Conservation (phyloP, 2,113 vertebrate species). For the Dendropsophus ebraccatus region DNA sequence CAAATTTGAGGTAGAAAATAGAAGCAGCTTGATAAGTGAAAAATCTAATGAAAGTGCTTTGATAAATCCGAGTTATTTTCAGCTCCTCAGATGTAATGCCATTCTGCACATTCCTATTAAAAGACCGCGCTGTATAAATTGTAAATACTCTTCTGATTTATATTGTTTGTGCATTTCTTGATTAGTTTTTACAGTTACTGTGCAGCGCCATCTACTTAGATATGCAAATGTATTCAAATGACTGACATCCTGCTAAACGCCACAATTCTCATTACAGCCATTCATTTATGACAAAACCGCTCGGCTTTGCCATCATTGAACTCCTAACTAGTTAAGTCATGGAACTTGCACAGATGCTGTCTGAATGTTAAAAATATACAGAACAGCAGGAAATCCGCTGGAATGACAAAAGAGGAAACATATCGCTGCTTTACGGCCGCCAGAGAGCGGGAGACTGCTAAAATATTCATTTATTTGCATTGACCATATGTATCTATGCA, state of each 20-base stretch:
- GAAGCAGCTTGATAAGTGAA: constrained; percentile 25
- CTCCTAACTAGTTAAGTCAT: constrained; percentile 46
- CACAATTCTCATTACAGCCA: constrained; percentile 57
- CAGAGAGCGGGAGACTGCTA: constrained; percentile 8
- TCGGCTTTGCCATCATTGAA: constrained; percentile 49
- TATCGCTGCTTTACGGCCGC: constrained; percentile 25
- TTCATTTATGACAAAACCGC: constrained; percentile 58
- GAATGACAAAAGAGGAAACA: constrained; percentile 39
- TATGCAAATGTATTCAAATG: constrained; percentile 59
- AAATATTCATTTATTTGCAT: constrained; percentile 39
- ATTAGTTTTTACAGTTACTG: constrained; percentile 56
- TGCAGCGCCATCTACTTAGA: constrained; percentile 38
- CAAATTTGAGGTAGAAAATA: constrained; percentile 33
- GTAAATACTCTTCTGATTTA: constrained; percentile 51
- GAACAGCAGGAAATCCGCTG: constrained; percentile 31
- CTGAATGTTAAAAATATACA: constrained; percentile 53
- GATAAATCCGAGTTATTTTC: constrained; percentile 36
- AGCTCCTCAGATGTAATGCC: constrained; percentile 40
- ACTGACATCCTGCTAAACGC: constrained; percentile 57
- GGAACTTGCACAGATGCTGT: constrained; percentile 52
- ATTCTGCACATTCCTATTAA: constrained; percentile 53
- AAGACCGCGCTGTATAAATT: constrained; percentile 43
- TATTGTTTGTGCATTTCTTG: constrained; percentile 57
- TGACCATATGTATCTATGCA: constrained; percentile 34
- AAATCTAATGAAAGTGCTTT: constrained; percentile 27